These are phyloP conservation scores for Aphaenogaster rudis DNA, from an alignment of 1,140 invertebrate genomes.

Conservation along the genomic window DNA sequence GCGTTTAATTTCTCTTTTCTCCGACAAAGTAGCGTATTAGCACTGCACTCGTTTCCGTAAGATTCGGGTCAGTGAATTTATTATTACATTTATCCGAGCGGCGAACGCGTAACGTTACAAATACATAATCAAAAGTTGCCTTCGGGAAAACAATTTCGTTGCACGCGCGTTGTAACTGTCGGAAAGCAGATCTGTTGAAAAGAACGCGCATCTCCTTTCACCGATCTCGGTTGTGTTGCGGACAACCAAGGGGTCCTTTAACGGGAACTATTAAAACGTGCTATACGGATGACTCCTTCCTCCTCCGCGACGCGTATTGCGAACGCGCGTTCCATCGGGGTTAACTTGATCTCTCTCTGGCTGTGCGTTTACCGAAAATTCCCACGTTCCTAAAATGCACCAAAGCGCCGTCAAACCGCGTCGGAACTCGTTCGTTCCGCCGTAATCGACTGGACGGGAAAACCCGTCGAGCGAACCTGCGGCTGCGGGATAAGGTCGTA, in stretches of 20 bases:
- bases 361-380: constrained; percentile 11
- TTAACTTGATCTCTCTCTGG: constrained; percentile 5
- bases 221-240: not conserved
- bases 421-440: constrained; percentile 13
- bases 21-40: constrained; percentile 64
- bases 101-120: constrained; percentile 32
- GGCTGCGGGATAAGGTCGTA: constrained; percentile 64
- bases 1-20: constrained; percentile 74
- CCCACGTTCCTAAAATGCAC: constrained; percentile 40
- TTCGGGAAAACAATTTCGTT: constrained; percentile 18
- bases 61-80: constrained; percentile 74
- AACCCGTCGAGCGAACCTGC: constrained; percentile 2
- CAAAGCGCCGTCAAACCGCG: constrained; percentile 12
- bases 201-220: not conserved
- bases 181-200: not conserved
- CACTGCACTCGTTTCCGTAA: constrained; percentile 60
- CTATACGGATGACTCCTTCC: not conserved
- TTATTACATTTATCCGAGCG: constrained; percentile 63
- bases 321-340: constrained; percentile 26
- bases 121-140: constrained; percentile 11
- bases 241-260: not conserved
- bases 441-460: not conserved
- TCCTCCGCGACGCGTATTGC: not conserved
- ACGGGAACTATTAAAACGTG: not conserved
- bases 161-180: not conserved